These are phyloP conservation scores for Strongylocentrotus purpuratus DNA, from an alignment of 35 echinoderm and acorn worm species.

Conservation along the genomic window DNA sequence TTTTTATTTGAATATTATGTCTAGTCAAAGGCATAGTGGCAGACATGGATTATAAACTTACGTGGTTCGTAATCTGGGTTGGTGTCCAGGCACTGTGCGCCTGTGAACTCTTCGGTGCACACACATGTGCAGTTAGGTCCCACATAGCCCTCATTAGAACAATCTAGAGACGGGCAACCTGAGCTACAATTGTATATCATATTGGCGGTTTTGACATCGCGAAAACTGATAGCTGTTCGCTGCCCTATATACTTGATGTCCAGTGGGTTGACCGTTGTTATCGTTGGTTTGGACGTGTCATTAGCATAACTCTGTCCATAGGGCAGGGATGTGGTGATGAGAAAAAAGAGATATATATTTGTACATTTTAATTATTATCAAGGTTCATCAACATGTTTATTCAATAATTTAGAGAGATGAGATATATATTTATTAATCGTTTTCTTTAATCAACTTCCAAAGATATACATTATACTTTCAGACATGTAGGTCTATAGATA, in stretches of 20 bases:
- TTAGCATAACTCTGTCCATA: not conserved
- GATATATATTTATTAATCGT: no score
- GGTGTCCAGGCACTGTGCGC: not conserved
- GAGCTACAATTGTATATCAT: not conserved
- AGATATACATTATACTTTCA: no score
- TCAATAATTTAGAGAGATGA: no score
- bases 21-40: no score
- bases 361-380: not conserved
- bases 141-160: not conserved
- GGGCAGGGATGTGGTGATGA: not conserved
- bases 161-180: not conserved
- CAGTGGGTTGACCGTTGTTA: not conserved
- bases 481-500: no score
- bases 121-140: not conserved
- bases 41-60: not conserved
- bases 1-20: no score
- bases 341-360: not conserved
- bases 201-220: conserved; percentile 4
- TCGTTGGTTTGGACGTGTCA: not conserved
- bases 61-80: not conserved
- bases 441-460: no score
- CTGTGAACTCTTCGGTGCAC: not conserved
- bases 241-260: not conserved
- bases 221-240: not conserved
- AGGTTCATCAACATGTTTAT: not conserved